A percentile compares a stretch with the other conserved stretches of the same genome.
phyloP scores from a whole-genome alignment of 2,888 invertebrate species.

The Caenorhabditis wallacei region DNA sequence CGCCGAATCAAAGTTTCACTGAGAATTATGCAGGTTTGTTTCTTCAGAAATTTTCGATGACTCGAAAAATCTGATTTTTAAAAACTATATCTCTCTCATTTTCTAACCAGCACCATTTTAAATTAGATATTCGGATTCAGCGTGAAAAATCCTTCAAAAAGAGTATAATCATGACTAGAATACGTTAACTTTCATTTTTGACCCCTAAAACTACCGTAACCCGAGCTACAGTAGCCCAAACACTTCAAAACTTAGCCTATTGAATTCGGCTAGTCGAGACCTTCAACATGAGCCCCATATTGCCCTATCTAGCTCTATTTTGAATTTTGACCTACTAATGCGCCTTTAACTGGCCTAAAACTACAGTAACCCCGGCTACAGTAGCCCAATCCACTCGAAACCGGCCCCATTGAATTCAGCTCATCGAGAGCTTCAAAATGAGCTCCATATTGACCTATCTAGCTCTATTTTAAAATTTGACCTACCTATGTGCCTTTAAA shows the following conservation, averaged over 20 bases:
- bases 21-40: constrained; percentile 88
- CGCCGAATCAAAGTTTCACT: constrained; percentile 89
- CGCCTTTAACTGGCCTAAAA: too few species aligned
- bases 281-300: constrained; percentile 10
- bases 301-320: constrained; percentile 20
- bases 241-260: neutral
- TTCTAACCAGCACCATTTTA: too few species aligned
- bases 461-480: too few species aligned
- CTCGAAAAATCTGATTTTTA: too few species aligned
- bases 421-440: neutral
- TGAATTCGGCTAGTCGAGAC: constrained; percentile 13
- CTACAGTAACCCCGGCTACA: too few species aligned
- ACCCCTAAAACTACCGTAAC: neutral
- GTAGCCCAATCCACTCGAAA: too few species aligned
- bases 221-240: neutral
- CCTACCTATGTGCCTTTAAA: too few species aligned
- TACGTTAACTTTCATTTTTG: neutral
- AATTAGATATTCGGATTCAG: too few species aligned
- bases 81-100: too few species aligned
- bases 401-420: neutral
- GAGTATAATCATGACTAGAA: neutral
- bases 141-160: neutral
- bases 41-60: neutral
- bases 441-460: neutral
- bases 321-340: too few species aligned